Evolutionary conservation across 2,888 invertebrate species (phyloP), one percentile per base, ranked within the genome.

Genomic region (Gasteruption jaculator): DNA sequence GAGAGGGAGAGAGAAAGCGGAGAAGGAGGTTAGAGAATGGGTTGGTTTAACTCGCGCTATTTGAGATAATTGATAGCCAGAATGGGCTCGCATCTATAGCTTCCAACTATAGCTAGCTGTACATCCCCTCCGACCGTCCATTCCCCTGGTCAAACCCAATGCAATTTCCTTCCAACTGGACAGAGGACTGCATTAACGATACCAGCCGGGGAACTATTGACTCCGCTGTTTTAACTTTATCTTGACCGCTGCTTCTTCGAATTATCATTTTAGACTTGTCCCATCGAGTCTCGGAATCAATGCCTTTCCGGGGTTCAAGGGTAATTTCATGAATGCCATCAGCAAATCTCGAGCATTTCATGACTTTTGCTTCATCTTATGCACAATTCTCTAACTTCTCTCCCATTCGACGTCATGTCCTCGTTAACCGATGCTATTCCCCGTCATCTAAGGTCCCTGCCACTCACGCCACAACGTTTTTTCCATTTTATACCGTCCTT

Each of bases 61-160:
- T 63, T 56, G 57, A 61, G 58, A 63, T 63, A 63, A 63, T 63
- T 63, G 60, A 63, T 58, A 58, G 56, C 50, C 47, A 53, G 52
- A 56, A 56, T 58, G 54, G 55, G 45, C 48, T 54, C 46, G 45
- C 53, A 45, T 54, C 47, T n/a, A n/a, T n/a, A n/a, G n/a, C n/a
- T n/a, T n/a, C n/a, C n/a, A n/a, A n/a, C n/a, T n/a, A 45, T 48
- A 32, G 20, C 25, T 24, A 16, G 30, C 35, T 35, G 43, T n/a
- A n/a, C n/a, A n/a, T n/a, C n/a, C n/a, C n/a, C n/a, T n/a, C n/a
- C n/a, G n/a, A n/a, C n/a, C 31, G 36, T 37, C 31, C 43, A 37
- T n/a, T n/a, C n/a, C n/a, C n/a, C n/a, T n/a, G n/a, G n/a, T n/a
- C n/a, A n/a, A n/a, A 50, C 44, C 52, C 53, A 46, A 58, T 56